Evolutionary conservation across 2,888 invertebrate species (phyloP), one percentile per base, ranked within the genome.

Genomic region (Nomada flava): DNA sequence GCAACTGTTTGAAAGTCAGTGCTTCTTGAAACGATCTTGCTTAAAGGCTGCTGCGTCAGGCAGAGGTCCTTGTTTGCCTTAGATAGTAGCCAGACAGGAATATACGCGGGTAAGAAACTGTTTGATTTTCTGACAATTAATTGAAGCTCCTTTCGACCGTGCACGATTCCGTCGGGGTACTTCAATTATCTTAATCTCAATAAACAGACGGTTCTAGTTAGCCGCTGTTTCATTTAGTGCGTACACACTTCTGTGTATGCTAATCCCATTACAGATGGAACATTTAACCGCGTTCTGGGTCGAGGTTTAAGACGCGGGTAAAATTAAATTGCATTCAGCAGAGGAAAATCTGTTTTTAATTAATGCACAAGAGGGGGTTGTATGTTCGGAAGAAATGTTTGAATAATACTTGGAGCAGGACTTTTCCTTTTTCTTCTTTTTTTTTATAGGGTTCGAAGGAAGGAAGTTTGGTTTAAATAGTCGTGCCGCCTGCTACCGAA

Each of bases 401-500:
- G n/a, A 23, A 15, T 13, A n/a, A 10, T 2, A 20, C 7, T 29
- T 15, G 15, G 4, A 15, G n/a, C 0, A 7, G 11, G 29, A n/a
- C 2, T 44, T 18, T 42, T 26, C 50, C 13, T 23, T 23, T 55
- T 55, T 55, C 7, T 55, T 11, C 2, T 29, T 0, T n/a, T 3
- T 23, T 18, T 15, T 5, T 20, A 29, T 4, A 15, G 3, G n/a
- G 29, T 36, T 36, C 15, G 15, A 36, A 29, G 36, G 10, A 11
- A 11, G 57, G 36, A 74, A 59, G 67, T 60, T 74, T 23, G 73
- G 36, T 42, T 0, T 13, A n/a, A 60, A 23, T 57, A 59, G 70
- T 70, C 59, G 29, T 23, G 55, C 15, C 52, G 57, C 60, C 65
- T 60, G 64, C 15, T 67, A 50, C 79, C 83, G 63, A 88, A 88